A percentile compares a stretch with the other conserved stretches of the same genome.
Conservation (phyloP, 2,888 invertebrate species). For the Leptopterna dolabrata region DNA sequence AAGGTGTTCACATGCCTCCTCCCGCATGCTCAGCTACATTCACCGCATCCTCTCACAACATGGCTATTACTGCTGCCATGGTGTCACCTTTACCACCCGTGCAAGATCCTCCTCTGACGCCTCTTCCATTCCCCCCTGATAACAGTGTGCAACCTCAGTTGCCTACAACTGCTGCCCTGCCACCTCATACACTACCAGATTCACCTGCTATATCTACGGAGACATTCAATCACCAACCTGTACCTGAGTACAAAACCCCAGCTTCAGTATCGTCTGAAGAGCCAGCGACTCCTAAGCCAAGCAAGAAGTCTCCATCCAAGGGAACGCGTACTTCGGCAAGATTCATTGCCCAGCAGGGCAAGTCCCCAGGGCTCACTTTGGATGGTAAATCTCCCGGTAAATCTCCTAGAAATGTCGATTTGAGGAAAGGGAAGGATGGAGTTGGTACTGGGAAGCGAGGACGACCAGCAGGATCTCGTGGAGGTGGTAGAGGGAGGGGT, state of each 20-base stretch:
- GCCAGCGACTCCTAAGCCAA: conserved; percentile 63
- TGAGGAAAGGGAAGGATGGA: conserved; percentile 58
- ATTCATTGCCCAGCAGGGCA: conserved; percentile 71
- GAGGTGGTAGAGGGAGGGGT: conserved; percentile 65
- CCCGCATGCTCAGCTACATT: conserved; percentile 80
- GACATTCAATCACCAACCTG: conserved; percentile 57
- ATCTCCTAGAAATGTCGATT: conserved; percentile 70
- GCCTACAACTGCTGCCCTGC: conserved; percentile 17
- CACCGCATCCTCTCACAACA: conserved; percentile 84
- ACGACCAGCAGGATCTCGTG: conserved; percentile 67
- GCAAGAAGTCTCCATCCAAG: conserved; percentile 72
- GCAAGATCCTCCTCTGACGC: conserved; percentile 63
- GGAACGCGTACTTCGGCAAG: conserved; percentile 73
- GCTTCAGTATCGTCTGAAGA: conserved; percentile 60
- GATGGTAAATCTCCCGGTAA: conserved; percentile 73
- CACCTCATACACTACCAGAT: not conserved
- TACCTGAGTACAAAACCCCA: conserved; percentile 49
- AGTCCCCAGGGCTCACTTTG: conserved; percentile 72
- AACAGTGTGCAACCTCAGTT: conserved; percentile 40
- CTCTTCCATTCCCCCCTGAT: conserved; percentile 57
- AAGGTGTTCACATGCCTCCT: conserved; percentile 68
- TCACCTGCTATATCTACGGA: conserved; percentile 55
- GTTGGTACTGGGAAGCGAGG: conserved; percentile 59
- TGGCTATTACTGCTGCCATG: conserved; percentile 84
- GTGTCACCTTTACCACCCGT: conserved; percentile 70